Base-by-base conservation (phyloP, 2,113 vertebrate genomes). In the Bombycilla garrulus region DNA sequence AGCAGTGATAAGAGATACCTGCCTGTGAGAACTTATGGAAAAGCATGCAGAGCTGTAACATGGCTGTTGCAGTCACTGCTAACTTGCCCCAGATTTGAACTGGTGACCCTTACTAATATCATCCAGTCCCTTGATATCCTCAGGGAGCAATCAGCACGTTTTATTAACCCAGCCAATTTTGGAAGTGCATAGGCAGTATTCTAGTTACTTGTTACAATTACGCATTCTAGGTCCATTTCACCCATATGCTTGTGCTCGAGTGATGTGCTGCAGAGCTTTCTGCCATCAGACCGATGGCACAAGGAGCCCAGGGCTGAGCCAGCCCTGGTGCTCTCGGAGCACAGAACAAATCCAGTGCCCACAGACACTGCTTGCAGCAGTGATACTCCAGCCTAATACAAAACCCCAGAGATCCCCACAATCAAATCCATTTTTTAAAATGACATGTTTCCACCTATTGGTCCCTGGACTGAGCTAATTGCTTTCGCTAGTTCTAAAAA, bases 81-180 rank as follows among this genome's bases (percentile, higher is more conserved):
- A 92, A 81, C 82, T 33, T 71, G 92, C 88, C 92, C 92, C 72
- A 89, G 74, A 28, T 92, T 60, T 93, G 95, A 95, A 94, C 95
- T 74, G 77, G 92, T 78, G 93, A 90, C 94, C 94, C 95, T 94
- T 17, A 95, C 92, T 94, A 95, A 86, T 76, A 92, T 86, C 82
- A 92, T 93, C 86, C 86, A 86, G 82, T 78, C 48, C 90, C 94
- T 71, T 50, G 87, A 96, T 92, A 78, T 95, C 94, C 92, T 83
- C 85, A 44, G 95, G 92, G 95, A 97, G 94, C 93, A 78, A 95
- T 95, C 82, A 90, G 90, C 82, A 90, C 60, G 17, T 96, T 95
- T 95, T 93, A 95, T 92, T 92, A 94, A 96, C 87, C 84, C 79
- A 86, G 95, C 78, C 93, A 88, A 92, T 95, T 95, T 80, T 80